Evolutionary conservation across 2,113 vertebrate species (phyloP), one percentile per base, ranked within the genome.

Genomic region (Etia nguti): DNA sequence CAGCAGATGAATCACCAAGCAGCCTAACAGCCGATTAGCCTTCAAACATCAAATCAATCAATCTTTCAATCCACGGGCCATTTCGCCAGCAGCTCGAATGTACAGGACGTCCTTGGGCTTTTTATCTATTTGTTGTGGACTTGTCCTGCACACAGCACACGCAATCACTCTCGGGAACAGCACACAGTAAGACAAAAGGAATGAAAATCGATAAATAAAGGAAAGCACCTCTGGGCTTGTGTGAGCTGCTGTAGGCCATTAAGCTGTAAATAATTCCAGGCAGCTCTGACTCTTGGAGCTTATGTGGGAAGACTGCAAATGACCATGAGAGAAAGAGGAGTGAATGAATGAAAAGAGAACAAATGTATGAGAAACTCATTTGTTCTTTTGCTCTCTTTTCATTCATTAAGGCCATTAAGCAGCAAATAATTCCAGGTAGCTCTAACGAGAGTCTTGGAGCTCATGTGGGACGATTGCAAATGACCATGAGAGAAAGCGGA

Each of bases 131-230:
- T 81, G 12, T 48, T 87, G 86, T 90, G 80, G 86, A 65, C 85
- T 79, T 87, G 56, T 87, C 79, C 48, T 70, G 54, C 65, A 24
- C 46, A 10, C 81, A 20, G 9, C 81, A 20, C 36, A 59, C n/a
- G 10, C 79, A 82, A 60, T 84, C 80, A 75, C 54, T 81, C 54
- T 55, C 34, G 31, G 24, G 36, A 29, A 75, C 50, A 24, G 62
- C 36, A 86, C 84, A 73, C 84, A 54, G 79, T 80, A 90, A 92
- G 81, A 93, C 86, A 89, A 92, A 91, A 86, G 81, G 85, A 88
- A 89, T 90, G 88, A 75, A 91, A 93, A 95, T 93, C 91, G 43
- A 95, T 95, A 94, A 94, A 92, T 94, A 92, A 95, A 93, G 90
- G 77, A 89, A 91, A 92, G 91, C 86, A 83, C 89, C 8, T 8